Base-by-base conservation (phyloP, 1,140 invertebrate species). In the Drosophila albomicans region DNA sequence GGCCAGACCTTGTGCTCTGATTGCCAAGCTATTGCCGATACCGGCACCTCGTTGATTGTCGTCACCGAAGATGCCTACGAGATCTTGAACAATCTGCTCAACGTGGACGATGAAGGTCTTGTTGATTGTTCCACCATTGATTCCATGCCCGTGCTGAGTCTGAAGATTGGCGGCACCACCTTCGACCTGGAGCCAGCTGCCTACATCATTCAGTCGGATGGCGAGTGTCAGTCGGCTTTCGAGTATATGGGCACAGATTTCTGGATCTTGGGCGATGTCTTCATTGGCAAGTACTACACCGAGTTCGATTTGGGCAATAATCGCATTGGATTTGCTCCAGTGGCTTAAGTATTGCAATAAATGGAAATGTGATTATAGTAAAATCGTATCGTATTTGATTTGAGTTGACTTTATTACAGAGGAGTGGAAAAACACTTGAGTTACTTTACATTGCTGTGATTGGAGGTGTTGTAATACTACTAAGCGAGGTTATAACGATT, bases 261-360 rank as follows among this genome's bases (percentile, higher is more conserved):
- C 77, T 99, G 98, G 98, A 99, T 99, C 93, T 94, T 99, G 64
- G 98, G 98, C 51, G 98, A 99, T 93, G 97, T 99, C 66, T 99
- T 99, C 93, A 98, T 99, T 92, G 98, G 98, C 59, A 95, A 95
- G 78, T 99, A 95, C 93, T 99, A 99, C 93, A 99, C 98, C 0
- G 98, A 98, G 93, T 99, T 99, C 93, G 98, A 99, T 93, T 93
- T 98, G 91, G 96, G 94, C 61, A 98, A 99, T 86, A 95, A 96
- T 85, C 95, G 97, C 74, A 94, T 99, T 81, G 99, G 99, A 67
- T 99, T 99, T 93, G 98, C 99, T 28, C 85, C 86, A 32, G 86
- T 90, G 11, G 85, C 85, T 38, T 88, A 87, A 65, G 38, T n/a
- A 51, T 11, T 41, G 1, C 16, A 63, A 75, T 75, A 71, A 75